Evolutionary conservation across 2,113 vertebrate species (phyloP).

Genomic region (Crotalus viridis): DNA sequence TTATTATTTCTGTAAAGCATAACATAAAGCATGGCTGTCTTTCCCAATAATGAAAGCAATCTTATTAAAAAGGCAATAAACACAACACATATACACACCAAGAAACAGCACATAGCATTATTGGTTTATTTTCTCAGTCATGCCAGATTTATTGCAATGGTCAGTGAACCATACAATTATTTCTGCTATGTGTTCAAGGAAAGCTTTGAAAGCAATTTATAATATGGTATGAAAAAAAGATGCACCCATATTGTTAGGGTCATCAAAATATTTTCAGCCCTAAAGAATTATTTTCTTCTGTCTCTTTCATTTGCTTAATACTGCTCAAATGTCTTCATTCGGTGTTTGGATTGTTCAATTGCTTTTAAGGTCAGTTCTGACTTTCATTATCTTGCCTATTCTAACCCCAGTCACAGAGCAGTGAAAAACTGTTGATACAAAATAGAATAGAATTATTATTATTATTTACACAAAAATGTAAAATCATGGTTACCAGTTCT

Average conservation of each 20-base stretch:
- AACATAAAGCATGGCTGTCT: background rate
- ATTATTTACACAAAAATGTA: background rate
- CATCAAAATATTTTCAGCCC: background rate
- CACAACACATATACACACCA: background rate
- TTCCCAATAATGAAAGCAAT: background rate
- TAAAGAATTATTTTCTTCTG: background rate
- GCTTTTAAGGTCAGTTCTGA: background rate
- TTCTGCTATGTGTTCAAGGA: background rate
- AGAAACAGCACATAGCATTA: background rate
- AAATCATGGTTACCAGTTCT: background rate
- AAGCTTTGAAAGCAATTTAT: background rate
- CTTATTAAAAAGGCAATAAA: background rate
- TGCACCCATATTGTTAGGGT: background rate
- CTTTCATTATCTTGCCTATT: background rate
- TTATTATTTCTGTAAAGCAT: background rate
- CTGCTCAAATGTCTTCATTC: background rate
- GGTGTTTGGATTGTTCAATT: background rate
- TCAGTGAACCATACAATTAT: background rate
- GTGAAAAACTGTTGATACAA: background rate
- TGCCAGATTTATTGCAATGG: background rate
- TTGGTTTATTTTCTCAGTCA: background rate
- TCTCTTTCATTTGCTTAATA: background rate
- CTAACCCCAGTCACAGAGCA: background rate
- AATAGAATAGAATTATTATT: background rate
- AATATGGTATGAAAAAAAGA: background rate